phyloP scores from a whole-genome alignment of 2,797 vertebrate species.

The Myotis vivesi region DNA sequence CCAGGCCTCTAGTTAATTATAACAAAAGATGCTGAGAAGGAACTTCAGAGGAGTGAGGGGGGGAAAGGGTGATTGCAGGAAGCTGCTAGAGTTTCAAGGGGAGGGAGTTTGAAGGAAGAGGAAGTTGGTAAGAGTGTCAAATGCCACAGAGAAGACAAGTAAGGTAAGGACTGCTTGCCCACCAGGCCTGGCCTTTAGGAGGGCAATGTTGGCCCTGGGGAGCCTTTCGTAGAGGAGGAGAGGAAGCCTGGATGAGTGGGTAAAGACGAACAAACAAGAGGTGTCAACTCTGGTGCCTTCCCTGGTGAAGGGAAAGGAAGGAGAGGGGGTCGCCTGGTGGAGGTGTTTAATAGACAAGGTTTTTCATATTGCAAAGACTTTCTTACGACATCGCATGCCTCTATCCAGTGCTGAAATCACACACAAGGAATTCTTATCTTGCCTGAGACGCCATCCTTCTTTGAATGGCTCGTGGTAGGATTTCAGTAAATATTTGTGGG shows the following conservation, averaged over 20 bases:
- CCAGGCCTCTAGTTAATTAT: neutral
- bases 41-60: neutral
- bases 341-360: neutral
- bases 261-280: neutral
- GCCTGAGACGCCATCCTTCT: neutral
- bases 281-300: rapidly evolving
- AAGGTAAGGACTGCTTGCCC: neutral
- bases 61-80: neutral
- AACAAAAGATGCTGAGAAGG: neutral
- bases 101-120: neutral
- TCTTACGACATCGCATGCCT: neutral
- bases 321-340: neutral
- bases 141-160: neutral
- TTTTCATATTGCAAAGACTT: neutral
- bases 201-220: too few species aligned
- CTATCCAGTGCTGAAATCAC: slow-evolving; percentile 41
- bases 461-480: neutral
- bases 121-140: neutral
- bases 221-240: neutral
- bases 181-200: neutral
- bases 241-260: too few species aligned
- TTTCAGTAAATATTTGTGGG: neutral
- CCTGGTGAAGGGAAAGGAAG: neutral
- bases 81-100: neutral
- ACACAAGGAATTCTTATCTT: neutral